Evolutionary conservation across 2,113 vertebrate genomes (phyloP).

Genomic region (Dromaius novaehollandiae): DNA sequence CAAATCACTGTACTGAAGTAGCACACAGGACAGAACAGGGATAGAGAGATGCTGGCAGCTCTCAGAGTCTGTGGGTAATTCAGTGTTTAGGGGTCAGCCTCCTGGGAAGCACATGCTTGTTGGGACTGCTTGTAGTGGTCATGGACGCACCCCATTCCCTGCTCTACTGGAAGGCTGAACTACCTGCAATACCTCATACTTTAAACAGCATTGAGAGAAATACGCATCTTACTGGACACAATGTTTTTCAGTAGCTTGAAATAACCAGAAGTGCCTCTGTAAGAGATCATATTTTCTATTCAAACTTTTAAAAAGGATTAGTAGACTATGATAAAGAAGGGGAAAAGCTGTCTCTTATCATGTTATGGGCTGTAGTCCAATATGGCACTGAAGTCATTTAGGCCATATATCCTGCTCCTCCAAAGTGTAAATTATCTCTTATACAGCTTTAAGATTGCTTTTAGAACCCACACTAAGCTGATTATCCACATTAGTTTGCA

Average conservation of each 20-base stretch:
- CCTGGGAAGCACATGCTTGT: background rate
- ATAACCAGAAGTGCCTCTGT: background rate
- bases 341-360: background rate
- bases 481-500: background rate
- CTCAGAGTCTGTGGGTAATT: accelerated
- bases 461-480: background rate
- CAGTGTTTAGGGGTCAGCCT: background rate
- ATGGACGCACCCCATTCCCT: background rate
- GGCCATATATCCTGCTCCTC: background rate
- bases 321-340: background rate
- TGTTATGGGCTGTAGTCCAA: background rate
- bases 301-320: background rate
- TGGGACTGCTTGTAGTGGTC: background rate
- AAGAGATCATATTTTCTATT: background rate
- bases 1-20: background rate
- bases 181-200: background rate
- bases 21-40: background rate
- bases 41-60: background rate
- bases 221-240: background rate
- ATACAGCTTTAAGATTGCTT: background rate
- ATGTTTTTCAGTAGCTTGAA: background rate
- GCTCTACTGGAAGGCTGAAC: background rate
- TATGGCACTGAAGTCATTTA: background rate
- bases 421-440: background rate
- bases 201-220: background rate